Base-by-base conservation (phyloP, 2,888 invertebrate genomes). In the Caenorhabditis virilis region DNA sequence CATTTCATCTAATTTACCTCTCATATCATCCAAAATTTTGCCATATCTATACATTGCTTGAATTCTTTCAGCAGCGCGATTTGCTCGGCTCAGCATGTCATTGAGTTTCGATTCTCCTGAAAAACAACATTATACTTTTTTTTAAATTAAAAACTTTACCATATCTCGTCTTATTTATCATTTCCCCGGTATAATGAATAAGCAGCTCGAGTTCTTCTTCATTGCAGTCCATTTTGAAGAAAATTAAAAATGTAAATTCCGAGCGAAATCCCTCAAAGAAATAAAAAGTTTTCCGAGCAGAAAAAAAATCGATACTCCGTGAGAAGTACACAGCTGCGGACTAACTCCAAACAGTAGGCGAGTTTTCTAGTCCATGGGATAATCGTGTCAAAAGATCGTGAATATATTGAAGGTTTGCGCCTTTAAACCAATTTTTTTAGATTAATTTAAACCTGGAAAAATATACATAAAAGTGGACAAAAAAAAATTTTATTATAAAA, bases 81-180 rank as follows among this genome's bases (percentile, higher is more conserved):
- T 53, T n/a, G 65, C 58, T 41, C 62, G 38, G 23, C 43, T 54
- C 2, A 69, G 49, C 49, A 69, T 58, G 33, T 51, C 53, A 26
- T 65, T 62, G 16, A 65, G 42, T 16, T 48, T 47, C 20, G 23
- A 36, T 36, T 69, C 69, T 11, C 58, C 69, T 69, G 43, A 33
- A 63, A 48, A 43, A 43, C 9, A 43, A 43, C 9, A 36, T 5
- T 9, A 36, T 13, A 5, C 5, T 13, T 5, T 7, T n/a, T 36
- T 9, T n/a, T 6, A 30, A 30, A 30, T n/a, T 36, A 5, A 5
- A 13, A 30, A 30, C 6, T 9, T n/a, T 36, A 36, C 36, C 36
- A 11, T 11, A n/a, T 36, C n/a, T 36, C 9, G 36, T 36, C n/a
- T 36, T 9, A 11, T 13, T 5, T 5, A n/a, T n/a, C 36, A 36